Evolutionary conservation across 2,113 vertebrate species (phyloP).

Genomic region (Lasiurus borealis): DNA sequence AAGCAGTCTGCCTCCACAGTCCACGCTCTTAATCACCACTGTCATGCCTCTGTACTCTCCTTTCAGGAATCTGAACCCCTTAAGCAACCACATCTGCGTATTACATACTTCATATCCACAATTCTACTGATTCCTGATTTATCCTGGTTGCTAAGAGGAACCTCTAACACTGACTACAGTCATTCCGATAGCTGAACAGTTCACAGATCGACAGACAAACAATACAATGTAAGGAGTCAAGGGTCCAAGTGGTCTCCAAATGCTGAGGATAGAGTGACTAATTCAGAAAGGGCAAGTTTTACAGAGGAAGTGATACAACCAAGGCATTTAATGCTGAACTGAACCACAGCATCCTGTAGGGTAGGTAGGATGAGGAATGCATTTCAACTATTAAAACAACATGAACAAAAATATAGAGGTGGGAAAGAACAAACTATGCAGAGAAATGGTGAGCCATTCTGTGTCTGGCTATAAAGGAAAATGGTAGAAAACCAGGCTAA

Average conservation of each 20-base stretch:
- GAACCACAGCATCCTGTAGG: neutral
- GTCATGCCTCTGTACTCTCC: neutral
- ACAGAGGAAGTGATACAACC: conserved; percentile 37
- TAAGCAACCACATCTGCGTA: neutral
- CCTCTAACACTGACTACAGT: neutral
- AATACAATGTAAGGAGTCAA: neutral
- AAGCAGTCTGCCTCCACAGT: neutral
- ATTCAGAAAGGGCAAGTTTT: neutral
- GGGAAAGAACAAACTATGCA: neutral
- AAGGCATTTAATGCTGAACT: conserved; percentile 14
- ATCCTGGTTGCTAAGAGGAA: neutral
- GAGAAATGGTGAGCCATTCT: neutral
- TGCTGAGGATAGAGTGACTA: neutral
- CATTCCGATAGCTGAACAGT: conserved; percentile 4
- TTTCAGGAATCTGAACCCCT: conserved; percentile 28
- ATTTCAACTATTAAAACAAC: conserved; percentile 9
- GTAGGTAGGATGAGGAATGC: neutral
- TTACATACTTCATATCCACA: neutral
- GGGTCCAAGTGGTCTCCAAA: conserved; percentile 19
- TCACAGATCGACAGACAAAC: neutral
- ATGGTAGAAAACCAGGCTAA: neutral
- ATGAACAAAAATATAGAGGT: conserved; percentile 2
- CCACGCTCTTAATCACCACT: neutral
- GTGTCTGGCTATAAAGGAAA: neutral
- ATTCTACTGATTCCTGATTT: neutral